Evolutionary conservation across 2,113 vertebrate species (phyloP).

Genomic region (Salvelinus alpinus): DNA sequence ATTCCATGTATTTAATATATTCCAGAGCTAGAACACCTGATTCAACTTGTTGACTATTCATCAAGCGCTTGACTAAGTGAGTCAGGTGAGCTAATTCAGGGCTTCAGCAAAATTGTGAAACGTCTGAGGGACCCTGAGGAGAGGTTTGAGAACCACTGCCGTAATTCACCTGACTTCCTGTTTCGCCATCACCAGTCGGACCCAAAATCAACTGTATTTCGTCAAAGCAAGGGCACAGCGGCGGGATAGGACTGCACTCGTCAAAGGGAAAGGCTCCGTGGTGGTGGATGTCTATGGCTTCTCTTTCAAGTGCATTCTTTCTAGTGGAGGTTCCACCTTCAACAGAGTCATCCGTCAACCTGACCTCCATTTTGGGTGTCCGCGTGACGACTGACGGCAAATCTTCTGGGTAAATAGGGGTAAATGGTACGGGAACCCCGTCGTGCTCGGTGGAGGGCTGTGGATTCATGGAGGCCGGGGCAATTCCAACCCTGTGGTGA

Average conservation of each 20-base stretch:
- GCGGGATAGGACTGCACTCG: no score
- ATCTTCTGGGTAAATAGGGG: constrained; percentile 47
- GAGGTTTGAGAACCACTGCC: neutral
- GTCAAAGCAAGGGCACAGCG: no score
- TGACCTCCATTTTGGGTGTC: constrained; percentile 40
- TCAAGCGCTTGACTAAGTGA: no score
- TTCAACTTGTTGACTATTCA: no score
- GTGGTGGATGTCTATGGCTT: neutral
- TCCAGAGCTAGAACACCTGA: no score
- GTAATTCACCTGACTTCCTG: constrained; percentile 2
- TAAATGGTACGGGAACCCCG: constrained; percentile 41
- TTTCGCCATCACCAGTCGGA: no score
- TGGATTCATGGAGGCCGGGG: constrained; percentile 36
- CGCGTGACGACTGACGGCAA: constrained; percentile 47
- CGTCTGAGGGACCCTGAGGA: no score
- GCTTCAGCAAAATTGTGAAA: no score
- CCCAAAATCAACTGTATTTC: no score
- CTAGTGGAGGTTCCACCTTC: constrained; percentile 30
- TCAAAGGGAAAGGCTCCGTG: neutral
- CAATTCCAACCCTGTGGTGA: constrained; percentile 54
- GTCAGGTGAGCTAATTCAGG: no score
- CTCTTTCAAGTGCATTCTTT: constrained; percentile 55
- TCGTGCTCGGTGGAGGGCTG: constrained; percentile 29
- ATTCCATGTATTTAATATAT: no score
- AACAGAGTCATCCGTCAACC: constrained; percentile 48